These are phyloP conservation scores for Thryonomys swinderianus DNA, from an alignment of 2,113 vertebrate species.

Conservation along the genomic window DNA sequence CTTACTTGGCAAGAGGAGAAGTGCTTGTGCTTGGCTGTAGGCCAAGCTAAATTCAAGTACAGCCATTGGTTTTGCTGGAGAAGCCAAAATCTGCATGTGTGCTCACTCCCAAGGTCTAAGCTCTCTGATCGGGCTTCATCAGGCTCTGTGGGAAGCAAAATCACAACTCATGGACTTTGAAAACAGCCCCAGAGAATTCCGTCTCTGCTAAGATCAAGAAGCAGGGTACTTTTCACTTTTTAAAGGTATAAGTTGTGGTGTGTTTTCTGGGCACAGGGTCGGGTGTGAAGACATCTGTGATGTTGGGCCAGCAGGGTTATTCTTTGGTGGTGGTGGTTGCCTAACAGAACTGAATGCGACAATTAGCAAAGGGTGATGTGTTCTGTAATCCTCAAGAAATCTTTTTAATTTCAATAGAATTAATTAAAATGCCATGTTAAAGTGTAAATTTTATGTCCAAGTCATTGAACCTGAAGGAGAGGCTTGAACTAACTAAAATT, in stretches of 20 bases:
- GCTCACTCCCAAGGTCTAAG: neutral
- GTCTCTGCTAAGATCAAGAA: slow-evolving; percentile 35
- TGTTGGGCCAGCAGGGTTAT: neutral
- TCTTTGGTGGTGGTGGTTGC: slow-evolving; percentile 14
- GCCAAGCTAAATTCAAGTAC: slow-evolving; percentile 21
- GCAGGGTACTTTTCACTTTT: neutral
- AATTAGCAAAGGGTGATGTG: slow-evolving; percentile 55
- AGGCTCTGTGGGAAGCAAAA: neutral
- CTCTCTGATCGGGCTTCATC: neutral
- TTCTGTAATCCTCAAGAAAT: slow-evolving; percentile 53
- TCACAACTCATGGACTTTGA: neutral
- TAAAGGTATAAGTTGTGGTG: neutral
- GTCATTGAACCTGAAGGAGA: slow-evolving; percentile 60
- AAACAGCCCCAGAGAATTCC: neutral
- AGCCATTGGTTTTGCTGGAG: neutral
- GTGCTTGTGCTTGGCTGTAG: neutral
- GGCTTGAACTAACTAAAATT: neutral
- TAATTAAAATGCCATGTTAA: slow-evolving; percentile 71
- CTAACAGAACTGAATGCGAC: slow-evolving; percentile 52
- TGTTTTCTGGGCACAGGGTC: neutral
- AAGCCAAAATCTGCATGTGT: neutral
- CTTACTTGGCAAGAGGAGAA: neutral
- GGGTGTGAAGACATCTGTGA: neutral
- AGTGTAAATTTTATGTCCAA: slow-evolving; percentile 58
- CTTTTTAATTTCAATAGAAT: slow-evolving; percentile 66